Evolutionary conservation across 1,140 invertebrate species (phyloP).

Genomic region (Lucilia sericata): DNA sequence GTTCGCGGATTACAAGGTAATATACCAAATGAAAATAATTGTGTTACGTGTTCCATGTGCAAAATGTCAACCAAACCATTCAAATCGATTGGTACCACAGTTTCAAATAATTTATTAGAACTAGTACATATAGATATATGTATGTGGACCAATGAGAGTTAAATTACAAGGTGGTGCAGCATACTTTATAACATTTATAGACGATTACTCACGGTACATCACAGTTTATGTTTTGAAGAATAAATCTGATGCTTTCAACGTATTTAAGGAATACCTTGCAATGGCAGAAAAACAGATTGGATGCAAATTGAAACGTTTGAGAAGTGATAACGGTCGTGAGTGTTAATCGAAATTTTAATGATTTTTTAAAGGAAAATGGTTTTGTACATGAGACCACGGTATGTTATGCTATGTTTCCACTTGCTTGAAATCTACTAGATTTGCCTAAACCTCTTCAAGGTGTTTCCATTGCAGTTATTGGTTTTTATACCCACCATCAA

Average conservation of each 20-base stretch:
- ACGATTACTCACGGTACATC: conserved; percentile 61
- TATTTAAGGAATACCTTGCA: conserved; percentile 56
- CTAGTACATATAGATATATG: conserved; percentile 49
- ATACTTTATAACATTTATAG: conserved; percentile 47
- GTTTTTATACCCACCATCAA: too few species aligned
- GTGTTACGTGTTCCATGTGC: not conserved
- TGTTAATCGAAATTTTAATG: conserved; percentile 42
- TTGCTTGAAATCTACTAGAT: too few species aligned
- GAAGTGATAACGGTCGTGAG: conserved; percentile 47
- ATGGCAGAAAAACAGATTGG: conserved; percentile 53
- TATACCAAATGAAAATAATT: not conserved
- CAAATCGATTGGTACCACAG: not conserved
- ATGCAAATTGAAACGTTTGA: conserved; percentile 50
- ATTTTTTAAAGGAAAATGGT: conserved; percentile 42
- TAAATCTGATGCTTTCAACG: conserved; percentile 63
- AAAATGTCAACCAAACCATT: not conserved
- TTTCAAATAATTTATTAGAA: not conserved
- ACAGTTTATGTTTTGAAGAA: conserved; percentile 65
- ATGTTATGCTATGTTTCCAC: too few species aligned
- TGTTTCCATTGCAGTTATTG: too few species aligned
- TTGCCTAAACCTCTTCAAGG: too few species aligned
- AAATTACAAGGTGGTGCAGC: not conserved
- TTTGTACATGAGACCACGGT: conserved; percentile 54
- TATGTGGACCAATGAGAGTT: not conserved
- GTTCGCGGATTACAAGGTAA: not conserved